Evolutionary conservation across 1,140 invertebrate genomes (phyloP).

Genomic region (Acyrthosiphon pisum): DNA sequence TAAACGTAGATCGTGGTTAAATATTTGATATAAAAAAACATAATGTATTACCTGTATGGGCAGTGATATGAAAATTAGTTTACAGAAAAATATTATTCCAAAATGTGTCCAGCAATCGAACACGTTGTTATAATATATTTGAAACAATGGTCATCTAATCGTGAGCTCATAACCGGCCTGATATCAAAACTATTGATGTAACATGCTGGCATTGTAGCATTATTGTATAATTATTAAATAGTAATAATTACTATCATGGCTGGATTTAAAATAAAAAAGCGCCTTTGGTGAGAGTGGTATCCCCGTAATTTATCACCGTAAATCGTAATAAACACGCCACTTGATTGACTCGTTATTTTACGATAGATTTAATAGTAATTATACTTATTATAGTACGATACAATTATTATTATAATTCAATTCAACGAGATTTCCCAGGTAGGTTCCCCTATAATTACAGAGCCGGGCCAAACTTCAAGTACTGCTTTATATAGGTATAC

Average conservation of each 20-base stretch:
- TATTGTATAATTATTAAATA: too few relatives aligned
- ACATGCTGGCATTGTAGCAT: background rate
- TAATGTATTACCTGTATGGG: background rate
- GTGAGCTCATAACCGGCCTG: background rate
- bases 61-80: background rate
- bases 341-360: background rate
- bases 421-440: background rate
- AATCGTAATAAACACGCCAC: too few relatives aligned
- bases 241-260: background rate
- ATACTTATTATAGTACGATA: background rate
- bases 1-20: background rate
- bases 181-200: background rate
- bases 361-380: background rate
- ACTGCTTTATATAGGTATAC: background rate
- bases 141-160: background rate
- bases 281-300: background rate
- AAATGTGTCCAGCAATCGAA: background rate
- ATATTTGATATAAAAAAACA: background rate
- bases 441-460: background rate
- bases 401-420: background rate
- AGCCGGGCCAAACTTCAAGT: background rate
- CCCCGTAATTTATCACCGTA: background rate
- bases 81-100: background rate
- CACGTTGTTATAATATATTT: background rate
- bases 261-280: background rate